Evolutionary conservation across 2,797 vertebrate species (phyloP).

Genomic region (Macropus fuliginosus): DNA sequence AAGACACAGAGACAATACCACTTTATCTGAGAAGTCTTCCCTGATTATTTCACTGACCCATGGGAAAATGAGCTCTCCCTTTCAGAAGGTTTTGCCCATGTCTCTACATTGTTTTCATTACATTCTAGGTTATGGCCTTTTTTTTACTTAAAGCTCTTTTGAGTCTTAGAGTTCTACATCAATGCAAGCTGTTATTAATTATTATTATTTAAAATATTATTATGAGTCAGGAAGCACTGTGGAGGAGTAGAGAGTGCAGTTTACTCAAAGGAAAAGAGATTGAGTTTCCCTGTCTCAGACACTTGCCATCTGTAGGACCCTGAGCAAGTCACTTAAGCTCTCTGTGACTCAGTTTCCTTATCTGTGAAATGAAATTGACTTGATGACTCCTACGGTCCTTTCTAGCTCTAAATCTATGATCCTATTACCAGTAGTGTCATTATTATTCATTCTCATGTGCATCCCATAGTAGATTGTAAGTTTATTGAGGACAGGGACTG

Average conservation of each 20-base stretch:
- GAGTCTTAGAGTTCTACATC: neutral
- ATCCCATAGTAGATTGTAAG: neutral
- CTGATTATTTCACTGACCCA: neutral
- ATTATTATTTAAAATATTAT: neutral
- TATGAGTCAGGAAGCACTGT: neutral
- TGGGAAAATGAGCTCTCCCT: neutral
- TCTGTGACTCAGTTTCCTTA: neutral
- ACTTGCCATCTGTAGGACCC: neutral
- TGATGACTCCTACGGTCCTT: neutral
- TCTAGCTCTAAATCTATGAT: neutral
- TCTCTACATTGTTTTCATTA: neutral
- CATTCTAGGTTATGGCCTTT: neutral
- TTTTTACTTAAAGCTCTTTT: neutral
- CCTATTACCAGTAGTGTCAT: neutral
- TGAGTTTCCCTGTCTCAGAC: neutral
- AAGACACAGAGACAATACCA: neutral
- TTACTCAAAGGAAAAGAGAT: neutral
- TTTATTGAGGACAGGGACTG: neutral
- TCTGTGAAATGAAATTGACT: neutral
- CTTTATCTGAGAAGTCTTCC: neutral
- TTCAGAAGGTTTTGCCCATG: neutral
- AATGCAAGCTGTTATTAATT: neutral
- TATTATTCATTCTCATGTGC: neutral
- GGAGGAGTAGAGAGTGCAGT: neutral
- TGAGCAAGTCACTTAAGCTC: neutral